These are phyloP conservation scores for Bombus superbus DNA, from an alignment of 1,140 invertebrate species.

Conservation along the genomic window DNA sequence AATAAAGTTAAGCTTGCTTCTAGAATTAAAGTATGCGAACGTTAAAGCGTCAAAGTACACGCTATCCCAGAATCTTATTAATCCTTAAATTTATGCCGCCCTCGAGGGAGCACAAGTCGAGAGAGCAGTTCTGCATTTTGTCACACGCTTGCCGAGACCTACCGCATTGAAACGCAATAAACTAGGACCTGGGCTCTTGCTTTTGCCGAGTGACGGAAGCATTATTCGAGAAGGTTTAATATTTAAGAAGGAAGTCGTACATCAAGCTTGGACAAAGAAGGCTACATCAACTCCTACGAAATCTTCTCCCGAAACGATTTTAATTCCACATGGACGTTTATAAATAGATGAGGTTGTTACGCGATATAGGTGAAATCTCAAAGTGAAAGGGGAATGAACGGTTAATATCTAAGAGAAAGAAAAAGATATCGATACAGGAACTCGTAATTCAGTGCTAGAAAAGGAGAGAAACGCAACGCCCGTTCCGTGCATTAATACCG, in stretches of 20 bases:
- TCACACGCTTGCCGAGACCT: slow-evolving; percentile 5
- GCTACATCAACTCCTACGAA: too few species aligned
- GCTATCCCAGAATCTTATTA: slow-evolving; percentile 1
- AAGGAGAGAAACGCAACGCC: not conserved
- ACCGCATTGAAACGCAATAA: slow-evolving; percentile 26
- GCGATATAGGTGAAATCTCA: not conserved
- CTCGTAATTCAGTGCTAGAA: not conserved
- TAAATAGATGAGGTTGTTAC: not conserved
- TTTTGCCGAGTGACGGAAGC: not conserved
- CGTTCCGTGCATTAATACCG: slow-evolving; percentile 40
- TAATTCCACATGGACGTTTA: not conserved
- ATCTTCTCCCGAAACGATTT: too few species aligned
- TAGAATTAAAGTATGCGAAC: not conserved
- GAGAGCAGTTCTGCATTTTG: slow-evolving; percentile 6
- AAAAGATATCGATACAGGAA: not conserved
- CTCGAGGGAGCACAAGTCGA: too few species aligned
- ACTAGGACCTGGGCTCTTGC: not conserved
- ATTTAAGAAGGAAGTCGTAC: slow-evolving; percentile 6
- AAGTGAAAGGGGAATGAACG: not conserved
- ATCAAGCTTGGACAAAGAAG: not conserved
- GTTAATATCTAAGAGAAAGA: not conserved
- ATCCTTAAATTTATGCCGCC: slow-evolving; percentile 11
- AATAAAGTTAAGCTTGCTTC: not conserved
- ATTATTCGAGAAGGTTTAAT: slow-evolving; percentile 12
- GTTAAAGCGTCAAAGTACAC: not conserved